These are phyloP conservation scores for Puffinus mauretanicus DNA, from an alignment of 2,113 vertebrate species.

Conservation along the genomic window DNA sequence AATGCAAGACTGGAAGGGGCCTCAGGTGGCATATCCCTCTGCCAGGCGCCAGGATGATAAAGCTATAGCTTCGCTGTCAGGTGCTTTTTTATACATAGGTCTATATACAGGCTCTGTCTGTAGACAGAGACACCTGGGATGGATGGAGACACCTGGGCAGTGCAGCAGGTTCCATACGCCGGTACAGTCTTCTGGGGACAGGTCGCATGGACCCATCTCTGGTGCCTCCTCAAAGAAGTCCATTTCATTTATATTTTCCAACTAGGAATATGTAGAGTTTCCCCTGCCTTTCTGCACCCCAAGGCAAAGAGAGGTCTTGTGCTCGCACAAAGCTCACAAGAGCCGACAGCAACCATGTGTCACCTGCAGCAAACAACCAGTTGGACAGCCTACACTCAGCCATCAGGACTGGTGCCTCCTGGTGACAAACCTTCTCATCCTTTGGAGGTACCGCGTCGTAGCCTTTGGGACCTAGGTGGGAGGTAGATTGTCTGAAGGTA, in stretches of 20 bases:
- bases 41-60: neutral
- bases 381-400: neutral
- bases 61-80: neutral
- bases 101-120: neutral
- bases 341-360: neutral
- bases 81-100: neutral
- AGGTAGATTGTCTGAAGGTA: neutral
- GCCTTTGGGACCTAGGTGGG: neutral
- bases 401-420: neutral
- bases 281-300: neutral
- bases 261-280: neutral
- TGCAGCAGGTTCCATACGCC: neutral
- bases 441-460: neutral
- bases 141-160: neutral
- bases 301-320: neutral
- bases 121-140: neutral
- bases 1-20: neutral
- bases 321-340: neutral
- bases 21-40: neutral
- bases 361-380: neutral
- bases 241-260: neutral
- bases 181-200: fast-evolving
- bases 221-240: neutral
- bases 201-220: neutral
- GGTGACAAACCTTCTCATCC: neutral